Evolutionary conservation across 2,888 invertebrate genomes (phyloP).

Genomic region (Mystacides longicornis): DNA sequence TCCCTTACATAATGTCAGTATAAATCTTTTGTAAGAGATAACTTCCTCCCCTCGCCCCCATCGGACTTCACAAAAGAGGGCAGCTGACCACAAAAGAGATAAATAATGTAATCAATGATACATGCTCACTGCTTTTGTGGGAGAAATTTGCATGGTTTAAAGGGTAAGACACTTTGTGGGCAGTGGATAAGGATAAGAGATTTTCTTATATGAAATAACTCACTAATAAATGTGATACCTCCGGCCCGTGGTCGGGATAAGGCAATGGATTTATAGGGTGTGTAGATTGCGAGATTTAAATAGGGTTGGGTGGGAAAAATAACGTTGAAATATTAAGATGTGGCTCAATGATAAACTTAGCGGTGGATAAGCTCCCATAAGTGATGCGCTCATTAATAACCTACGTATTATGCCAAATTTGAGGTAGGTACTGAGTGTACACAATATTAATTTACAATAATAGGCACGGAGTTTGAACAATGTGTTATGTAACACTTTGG

Average conservation of each 20-base stretch:
- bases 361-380: no score
- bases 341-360: no score
- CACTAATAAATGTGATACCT: neutral
- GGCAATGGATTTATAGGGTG: neutral
- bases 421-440: no score
- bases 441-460: no score
- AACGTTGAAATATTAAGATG: no score
- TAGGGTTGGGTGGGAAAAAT: no score
- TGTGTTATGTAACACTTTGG: no score
- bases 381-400: no score
- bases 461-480: no score
- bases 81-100: conserved; percentile 13
- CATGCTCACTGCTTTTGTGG: neutral
- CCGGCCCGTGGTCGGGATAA: neutral
- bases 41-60: conserved; percentile 11
- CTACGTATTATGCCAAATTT: no score
- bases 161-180: neutral
- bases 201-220: neutral
- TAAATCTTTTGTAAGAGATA: conserved; percentile 22
- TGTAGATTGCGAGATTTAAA: neutral
- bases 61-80: conserved; percentile 4
- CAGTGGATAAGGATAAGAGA: neutral
- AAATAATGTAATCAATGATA: conserved; percentile 7
- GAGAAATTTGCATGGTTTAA: neutral
- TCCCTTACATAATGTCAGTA: conserved; percentile 22